Evolutionary conservation across 2,888 invertebrate species (phyloP).

Genomic region (Acrobasis repandana): DNA sequence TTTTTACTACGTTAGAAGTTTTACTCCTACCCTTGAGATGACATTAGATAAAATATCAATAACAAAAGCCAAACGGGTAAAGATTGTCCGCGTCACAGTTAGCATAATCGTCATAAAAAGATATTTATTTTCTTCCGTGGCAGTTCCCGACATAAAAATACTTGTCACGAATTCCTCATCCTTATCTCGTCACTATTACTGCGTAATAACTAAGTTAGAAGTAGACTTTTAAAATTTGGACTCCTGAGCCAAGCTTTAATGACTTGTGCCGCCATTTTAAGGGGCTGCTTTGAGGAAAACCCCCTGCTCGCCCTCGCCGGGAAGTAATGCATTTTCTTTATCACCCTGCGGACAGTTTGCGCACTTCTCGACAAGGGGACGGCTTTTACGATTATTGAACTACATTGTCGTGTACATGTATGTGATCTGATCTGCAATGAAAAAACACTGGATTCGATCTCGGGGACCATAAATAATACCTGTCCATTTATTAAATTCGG

Average conservation of each 20-base stretch:
- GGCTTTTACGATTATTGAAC: slow-evolving; percentile 79
- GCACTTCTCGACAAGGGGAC: slow-evolving; percentile 69
- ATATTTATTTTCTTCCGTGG: slow-evolving; percentile 6
- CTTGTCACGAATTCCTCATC: slow-evolving; percentile 43
- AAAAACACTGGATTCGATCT: slow-evolving; percentile 58
- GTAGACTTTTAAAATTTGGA: slow-evolving; percentile 70
- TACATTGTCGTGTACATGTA: slow-evolving; percentile 52
- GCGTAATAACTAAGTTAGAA: slow-evolving; percentile 61
- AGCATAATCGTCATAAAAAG: slow-evolving; percentile 24
- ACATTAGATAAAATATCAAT: slow-evolving; percentile 28
- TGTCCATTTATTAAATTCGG: too few relatives aligned
- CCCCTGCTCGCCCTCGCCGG: slow-evolving; percentile 58
- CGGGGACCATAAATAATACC: too few relatives aligned
- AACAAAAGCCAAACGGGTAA: slow-evolving; percentile 24
- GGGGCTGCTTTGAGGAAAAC: slow-evolving; percentile 71
- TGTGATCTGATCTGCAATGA: slow-evolving; percentile 62
- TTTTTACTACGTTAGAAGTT: slow-evolving; percentile 15
- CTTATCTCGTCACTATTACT: slow-evolving; percentile 46
- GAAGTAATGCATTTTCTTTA: slow-evolving; percentile 82
- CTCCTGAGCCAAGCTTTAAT: slow-evolving; percentile 69
- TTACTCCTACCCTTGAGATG: slow-evolving; percentile 25
- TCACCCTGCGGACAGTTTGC: slow-evolving; percentile 75
- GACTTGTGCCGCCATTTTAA: slow-evolving; percentile 71
- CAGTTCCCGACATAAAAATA: slow-evolving; percentile 32
- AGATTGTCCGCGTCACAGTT: slow-evolving; percentile 20